Base-by-base conservation (phyloP, 2,888 invertebrate species). In the Listrodromus nycthemerus region DNA sequence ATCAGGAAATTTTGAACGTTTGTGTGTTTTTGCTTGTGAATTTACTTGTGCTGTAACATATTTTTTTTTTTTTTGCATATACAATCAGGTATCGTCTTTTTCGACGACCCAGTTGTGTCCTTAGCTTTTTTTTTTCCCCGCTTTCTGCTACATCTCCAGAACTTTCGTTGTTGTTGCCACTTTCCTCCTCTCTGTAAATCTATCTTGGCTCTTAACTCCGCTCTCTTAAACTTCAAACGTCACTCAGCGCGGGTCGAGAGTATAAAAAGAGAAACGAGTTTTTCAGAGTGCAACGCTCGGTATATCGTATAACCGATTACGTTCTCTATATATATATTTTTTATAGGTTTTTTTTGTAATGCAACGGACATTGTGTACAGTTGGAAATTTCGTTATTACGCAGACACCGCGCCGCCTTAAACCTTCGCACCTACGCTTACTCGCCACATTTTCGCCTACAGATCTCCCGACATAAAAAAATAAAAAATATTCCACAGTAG, bases 211-310 rank as follows among this genome's bases (percentile, higher is more conserved):
- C 65, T 48, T n/a, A n/a, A 5, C 52, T 50, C 55, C 55, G 21
- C 67, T 70, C 70, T 79, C 55, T 45, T 45, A 55, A 65, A 55
- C 58, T 19, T 69, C 73, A 73, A 73, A 73, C 73, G 73, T 52
- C 30, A 27, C 52, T 50, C 21, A 61, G 8, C 21, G 45, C 19
- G 65, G 73, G 48, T 45, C 45, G 58, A 65, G 70, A 74, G 45
- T 27, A 30, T 27, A 45, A 73, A 33, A 67, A 58, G 27, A 70
- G 79, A 75, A 75, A 69, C 48, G 69, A 33, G 48, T 41, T 45
- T 48, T 58, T 19, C 7, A 45, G 33, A 58, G 52, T 30, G 58
- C 61, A 76, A 67, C 55, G 55, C 48, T 63, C n/a, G 74, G 24
- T 24, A 33, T 41, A 41, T 41, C 67, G 45, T 33, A 66, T 66